Percentiles rank a stretch among this genome's conserved stretches.
These are phyloP conservation scores for Spicauda simplicius DNA, from an alignment of 2,888 invertebrate genomes.

Conservation along the genomic window DNA sequence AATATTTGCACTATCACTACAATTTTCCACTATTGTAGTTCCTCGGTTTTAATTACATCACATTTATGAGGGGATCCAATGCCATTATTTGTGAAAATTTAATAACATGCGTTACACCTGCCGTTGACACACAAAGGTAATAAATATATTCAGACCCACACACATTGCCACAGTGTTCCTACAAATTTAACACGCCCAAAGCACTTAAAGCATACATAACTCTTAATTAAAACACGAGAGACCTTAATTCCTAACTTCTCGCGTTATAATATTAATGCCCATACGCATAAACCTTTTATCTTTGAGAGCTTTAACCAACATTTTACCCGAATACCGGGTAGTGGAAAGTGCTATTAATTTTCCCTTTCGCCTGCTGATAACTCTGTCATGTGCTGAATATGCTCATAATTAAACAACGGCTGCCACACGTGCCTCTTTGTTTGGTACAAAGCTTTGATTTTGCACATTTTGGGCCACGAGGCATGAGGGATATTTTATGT, in stretches of 20 bases:
- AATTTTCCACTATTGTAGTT: no score
- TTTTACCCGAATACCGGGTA: constrained; percentile 4
- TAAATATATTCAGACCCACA: no score
- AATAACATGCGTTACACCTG: no score
- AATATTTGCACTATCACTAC: no score
- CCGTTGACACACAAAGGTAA: no score
- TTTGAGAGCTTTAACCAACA: neutral
- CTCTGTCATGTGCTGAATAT: neutral
- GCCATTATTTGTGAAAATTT: no score
- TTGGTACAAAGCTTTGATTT: neutral
- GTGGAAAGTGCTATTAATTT: constrained; percentile 14
- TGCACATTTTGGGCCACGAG: neutral
- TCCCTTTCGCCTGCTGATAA: constrained; percentile 7
- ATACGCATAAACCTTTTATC: neutral
- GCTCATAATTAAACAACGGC: constrained; percentile 1
- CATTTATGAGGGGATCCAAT: no score
- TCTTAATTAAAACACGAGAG: no score
- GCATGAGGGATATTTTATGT: neutral
- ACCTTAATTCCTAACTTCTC: neutral
- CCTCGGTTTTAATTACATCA: no score
- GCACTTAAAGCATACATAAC: no score
- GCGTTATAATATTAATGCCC: neutral
- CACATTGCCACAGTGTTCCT: no score
- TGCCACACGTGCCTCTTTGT: neutral
- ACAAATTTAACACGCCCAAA: no score